phyloP scores from a whole-genome alignment of 1,140 invertebrate genomes.

The Stenopsyche tienmushanensis region DNA sequence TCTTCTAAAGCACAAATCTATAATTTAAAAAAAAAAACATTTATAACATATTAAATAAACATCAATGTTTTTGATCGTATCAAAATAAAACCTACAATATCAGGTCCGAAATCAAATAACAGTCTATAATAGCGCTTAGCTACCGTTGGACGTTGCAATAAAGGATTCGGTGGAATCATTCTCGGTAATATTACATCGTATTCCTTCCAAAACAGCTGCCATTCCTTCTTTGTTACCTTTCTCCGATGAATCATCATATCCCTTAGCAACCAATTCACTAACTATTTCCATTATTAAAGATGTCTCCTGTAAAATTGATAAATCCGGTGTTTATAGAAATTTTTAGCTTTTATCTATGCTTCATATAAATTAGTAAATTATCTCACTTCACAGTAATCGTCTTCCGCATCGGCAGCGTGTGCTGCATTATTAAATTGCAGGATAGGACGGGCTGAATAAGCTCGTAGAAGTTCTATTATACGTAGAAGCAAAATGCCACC shows the following conservation, averaged over 20 bases:
- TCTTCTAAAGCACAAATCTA: constrained; percentile 39
- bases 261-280: constrained; percentile 27
- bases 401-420: constrained; percentile 31
- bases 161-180: constrained; percentile 29
- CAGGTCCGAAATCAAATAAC: constrained; percentile 35
- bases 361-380: too few species aligned
- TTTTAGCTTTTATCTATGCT: too few species aligned
- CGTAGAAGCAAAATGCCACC: constrained; percentile 3
- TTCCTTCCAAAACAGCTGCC: constrained; percentile 17
- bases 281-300: constrained; percentile 36
- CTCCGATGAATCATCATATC: constrained; percentile 25
- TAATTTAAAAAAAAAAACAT: constrained; percentile 10
- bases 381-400: constrained; percentile 40
- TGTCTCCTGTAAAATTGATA: constrained; percentile 29
- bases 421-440: constrained; percentile 21
- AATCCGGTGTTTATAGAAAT: too few species aligned
- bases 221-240: constrained; percentile 24
- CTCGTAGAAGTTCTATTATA: constrained; percentile 8
- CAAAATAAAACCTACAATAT: constrained; percentile 25
- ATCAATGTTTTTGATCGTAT: neutral
- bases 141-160: constrained; percentile 31
- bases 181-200: constrained; percentile 28
- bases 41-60: constrained; percentile 4
- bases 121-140: constrained; percentile 35
- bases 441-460: constrained; percentile 9